Base-by-base conservation (phyloP, 2,888 invertebrate species). In the Cerceris rybyensis region DNA sequence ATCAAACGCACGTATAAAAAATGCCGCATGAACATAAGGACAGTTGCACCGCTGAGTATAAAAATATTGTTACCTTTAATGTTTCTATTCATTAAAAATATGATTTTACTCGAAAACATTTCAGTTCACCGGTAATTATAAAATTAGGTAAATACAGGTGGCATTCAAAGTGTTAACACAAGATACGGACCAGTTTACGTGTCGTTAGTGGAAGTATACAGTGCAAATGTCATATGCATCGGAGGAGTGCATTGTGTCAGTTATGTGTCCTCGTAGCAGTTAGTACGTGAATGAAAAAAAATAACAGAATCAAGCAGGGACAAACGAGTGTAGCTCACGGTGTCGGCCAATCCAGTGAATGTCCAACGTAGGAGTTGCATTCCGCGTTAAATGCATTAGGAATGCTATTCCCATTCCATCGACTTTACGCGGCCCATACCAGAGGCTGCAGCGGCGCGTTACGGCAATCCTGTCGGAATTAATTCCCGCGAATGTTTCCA, bases 331-430 rank as follows among this genome's bases (percentile, higher is more conserved):
- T 41, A n/a, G 46, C 17, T 8, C 17, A 41, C 41, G 49, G 52
- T 14, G 66, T 46, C 71, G 57, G 59, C 50, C 66, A 71, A 72
- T 71, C 70, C 66, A 77, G 78, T 69, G 84, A 85, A 83, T 71
- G 82, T 80, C 54, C 70, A 59, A 80, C 83, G 86, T 88, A 88
- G 86, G 86, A 87, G 86, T 86, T 70, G 81, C 88, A 87, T 88
- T 86, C 87, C 87, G 83, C 76, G 83, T 69, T 86, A 87, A 88
- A 87, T 86, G 86, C 86, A 86, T 86, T 82, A 85, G 83, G 86
- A 88, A 86, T 82, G 83, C 83, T 81, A 86, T 85, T 74, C 73
- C 71, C 81, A 71, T 81, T 80, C 80, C 77, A 39, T 16, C 58
- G 58, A 67, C 50, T 60, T 70, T 65, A 52, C 57, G 61, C 54